Evolutionary conservation across 1,140 invertebrate genomes (phyloP).

Genomic region (Semibalanus balanoides): DNA sequence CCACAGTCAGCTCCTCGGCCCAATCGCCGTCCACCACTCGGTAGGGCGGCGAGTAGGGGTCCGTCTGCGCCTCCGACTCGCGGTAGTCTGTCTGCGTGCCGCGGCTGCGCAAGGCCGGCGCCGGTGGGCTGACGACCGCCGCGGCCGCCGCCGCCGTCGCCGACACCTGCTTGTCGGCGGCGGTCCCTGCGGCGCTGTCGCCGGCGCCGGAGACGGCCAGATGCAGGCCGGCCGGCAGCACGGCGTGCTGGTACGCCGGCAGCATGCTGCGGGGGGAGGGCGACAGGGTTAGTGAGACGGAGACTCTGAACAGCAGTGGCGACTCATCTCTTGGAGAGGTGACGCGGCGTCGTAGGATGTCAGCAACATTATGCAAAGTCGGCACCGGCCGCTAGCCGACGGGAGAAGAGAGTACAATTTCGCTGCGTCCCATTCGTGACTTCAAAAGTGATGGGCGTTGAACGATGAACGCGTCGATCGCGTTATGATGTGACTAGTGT

Average conservation of each 20-base stretch:
- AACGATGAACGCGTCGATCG: too few relatives aligned
- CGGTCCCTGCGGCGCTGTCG: neutral
- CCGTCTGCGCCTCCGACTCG: conserved; percentile 59
- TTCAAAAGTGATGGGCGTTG: too few relatives aligned
- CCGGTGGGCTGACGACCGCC: neutral
- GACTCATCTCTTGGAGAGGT: too few relatives aligned
- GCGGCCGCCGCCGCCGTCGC: too few relatives aligned
- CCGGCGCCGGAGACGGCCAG: neutral
- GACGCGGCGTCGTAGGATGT: too few relatives aligned
- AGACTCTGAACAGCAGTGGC: too few relatives aligned
- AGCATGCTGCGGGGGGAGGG: neutral
- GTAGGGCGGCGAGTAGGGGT: conserved; percentile 54
- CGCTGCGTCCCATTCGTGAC: too few relatives aligned
- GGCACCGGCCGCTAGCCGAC: too few relatives aligned
- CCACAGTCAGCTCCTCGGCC: conserved; percentile 46
- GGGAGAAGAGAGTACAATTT: too few relatives aligned
- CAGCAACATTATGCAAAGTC: too few relatives aligned
- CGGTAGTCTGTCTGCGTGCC: conserved; percentile 52
- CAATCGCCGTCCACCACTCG: conserved; percentile 32
- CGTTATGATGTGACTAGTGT: too few relatives aligned
- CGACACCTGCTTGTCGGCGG: neutral
- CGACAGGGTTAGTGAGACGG: too few relatives aligned
- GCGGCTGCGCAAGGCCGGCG: conserved; percentile 28
- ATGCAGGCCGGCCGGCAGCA: neutral
- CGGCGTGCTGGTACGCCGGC: neutral